Base-by-base conservation (phyloP, 2,113 vertebrate species). In the Erpornis zantholeuca region DNA sequence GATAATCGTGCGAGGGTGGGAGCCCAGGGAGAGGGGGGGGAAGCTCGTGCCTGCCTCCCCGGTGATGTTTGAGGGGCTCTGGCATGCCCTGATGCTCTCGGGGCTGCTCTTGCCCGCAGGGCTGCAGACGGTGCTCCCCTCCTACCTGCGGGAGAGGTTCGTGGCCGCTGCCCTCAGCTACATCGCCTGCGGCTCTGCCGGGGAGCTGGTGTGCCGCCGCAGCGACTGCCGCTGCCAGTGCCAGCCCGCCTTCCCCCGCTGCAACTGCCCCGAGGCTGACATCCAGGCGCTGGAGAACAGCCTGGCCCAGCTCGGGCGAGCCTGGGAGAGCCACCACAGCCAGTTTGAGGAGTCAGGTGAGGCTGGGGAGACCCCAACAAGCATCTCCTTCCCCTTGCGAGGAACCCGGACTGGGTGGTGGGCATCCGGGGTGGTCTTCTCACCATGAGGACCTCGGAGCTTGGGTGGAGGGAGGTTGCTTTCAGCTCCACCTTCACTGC, bases 171-270 rank as follows among this genome's bases (percentile, higher is more conserved):
- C 99, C 4, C 99, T 99, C 95, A 99, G 99, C 98, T 99, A 99
- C 45, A 99, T 99, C 85, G 99, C 99, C 2, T 99, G 99, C 94
- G 98, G 99, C 98, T 99, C 99, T 0, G 98, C 99, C 53, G 99
- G 99, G 1, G 98, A 99, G 97, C 98, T 99, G 68, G 87, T 99
- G 89, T 99, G 99, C 97, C 99, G 59, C 90, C 98, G 97, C 88
- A 99, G 98, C 10, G 99, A 99, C 98, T 99, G 99, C 97, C 99
- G 98, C 99, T 99, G 99, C 97, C 98, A 96, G 45, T 99, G 99
- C 96, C 98, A 98, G 31, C 69, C 98, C 7, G 91, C 98, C 63
- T 99, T 99, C 94, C 99, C 99, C 31, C 98, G 98, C 63, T 99
- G 99, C 97, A 99, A 99, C 98, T 99, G 99, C 96, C 99, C 99